Evolutionary conservation across 2,888 invertebrate species (phyloP).

Genomic region (Flabesymbios commensalis): DNA sequence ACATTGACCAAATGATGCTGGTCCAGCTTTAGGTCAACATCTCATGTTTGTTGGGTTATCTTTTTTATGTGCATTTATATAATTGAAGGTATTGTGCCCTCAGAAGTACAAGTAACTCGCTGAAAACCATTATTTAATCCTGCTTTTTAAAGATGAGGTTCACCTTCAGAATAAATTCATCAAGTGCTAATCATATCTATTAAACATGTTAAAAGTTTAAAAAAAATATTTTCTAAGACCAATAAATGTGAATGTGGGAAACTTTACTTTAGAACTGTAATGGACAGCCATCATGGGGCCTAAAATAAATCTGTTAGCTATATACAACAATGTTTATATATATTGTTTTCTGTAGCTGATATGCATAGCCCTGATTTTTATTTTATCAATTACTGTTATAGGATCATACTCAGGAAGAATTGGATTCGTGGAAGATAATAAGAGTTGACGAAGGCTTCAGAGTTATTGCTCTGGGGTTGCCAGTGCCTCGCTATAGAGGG

Average conservation of each 20-base stretch:
- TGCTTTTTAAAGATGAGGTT: too few species aligned
- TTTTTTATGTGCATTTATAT: too few species aligned
- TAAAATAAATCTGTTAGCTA: not conserved
- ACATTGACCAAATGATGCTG: too few species aligned
- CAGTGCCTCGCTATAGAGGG: slow-evolving; percentile 67
- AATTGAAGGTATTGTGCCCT: too few species aligned
- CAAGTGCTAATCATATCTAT: too few species aligned
- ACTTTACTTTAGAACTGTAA: not conserved
- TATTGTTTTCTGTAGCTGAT: not conserved
- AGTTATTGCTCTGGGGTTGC: slow-evolving; percentile 59
- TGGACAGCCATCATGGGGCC: too few species aligned
- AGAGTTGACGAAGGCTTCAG: slow-evolving; percentile 91
- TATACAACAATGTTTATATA: not conserved
- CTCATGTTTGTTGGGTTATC: too few species aligned
- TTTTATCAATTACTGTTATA: slow-evolving; percentile 56
- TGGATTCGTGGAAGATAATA: slow-evolving; percentile 85
- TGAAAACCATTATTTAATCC: too few species aligned
- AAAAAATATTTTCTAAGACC: not conserved
- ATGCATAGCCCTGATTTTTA: not conserved
- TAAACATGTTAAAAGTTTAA: too few species aligned
- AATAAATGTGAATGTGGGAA: not conserved
- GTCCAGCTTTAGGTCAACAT: too few species aligned
- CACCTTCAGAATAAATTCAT: too few species aligned
- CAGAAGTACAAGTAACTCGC: too few species aligned
- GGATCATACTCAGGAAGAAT: slow-evolving; percentile 78